Base-by-base conservation (phyloP, 2,888 invertebrate genomes). In the Criorhina ranunculi region DNA sequence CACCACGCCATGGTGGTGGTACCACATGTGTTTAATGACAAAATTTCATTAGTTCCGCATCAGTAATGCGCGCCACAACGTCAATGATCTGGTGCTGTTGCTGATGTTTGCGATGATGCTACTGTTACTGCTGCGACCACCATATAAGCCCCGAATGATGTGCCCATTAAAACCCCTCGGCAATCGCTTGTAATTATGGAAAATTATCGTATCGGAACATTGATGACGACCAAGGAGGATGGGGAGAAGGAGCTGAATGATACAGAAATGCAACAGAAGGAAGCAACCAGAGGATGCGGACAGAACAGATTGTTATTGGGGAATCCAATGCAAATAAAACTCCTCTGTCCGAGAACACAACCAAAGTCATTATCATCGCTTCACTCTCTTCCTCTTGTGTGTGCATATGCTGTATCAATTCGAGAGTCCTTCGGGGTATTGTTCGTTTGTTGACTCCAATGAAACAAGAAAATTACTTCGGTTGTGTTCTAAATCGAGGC, bases 11-110 rank as follows among this genome's bases (percentile, higher is more conserved):
- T 60, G 64, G 64, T 69, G 40, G 40, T 40, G 44, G 67, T 51
- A 66, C 76, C 85, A 85, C 80, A 85, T 85, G 85, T 85, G 80
- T 80, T 80, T 85, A 80, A 85, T 85, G 85, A 85, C 85, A 85
- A 85, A 85, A 85, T 85, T 85, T 85, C 85, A 85, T 85, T 85
- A 85, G 85, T 85, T 85, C 75, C 85, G 80, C 85, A 80, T 85
- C 85, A 85, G 85, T 80, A 80, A 85, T 85, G 80, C 80, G 70
- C 85, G 75, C 75, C 85, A 70, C 75, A 85, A 85, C 80, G 80
- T 85, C 80, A 80, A 76, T 85, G 80, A 85, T 85, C 85, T 85
- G 75, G 49, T 79, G 69, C 66, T 79, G 72, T 46, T 79, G 62
- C 51, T 79, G 66, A 72, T 67, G 72, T 78, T 62, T 44, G 42